Percentiles rank a stretch among this genome's conserved stretches.
Evolutionary conservation across 1,140 invertebrate species (phyloP).

Genomic region (Lasioglossum baleicum): DNA sequence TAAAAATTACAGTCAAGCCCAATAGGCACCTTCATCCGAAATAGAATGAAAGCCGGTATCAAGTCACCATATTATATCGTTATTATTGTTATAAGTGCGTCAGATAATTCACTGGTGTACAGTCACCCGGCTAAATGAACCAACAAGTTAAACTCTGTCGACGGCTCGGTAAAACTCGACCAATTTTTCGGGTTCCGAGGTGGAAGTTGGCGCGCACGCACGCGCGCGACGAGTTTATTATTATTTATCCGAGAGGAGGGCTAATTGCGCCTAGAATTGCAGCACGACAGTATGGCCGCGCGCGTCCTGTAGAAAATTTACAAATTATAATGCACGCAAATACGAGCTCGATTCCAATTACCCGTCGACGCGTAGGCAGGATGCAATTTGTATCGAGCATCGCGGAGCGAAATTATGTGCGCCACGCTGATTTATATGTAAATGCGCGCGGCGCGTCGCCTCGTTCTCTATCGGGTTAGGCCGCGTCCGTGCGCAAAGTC

Average conservation of each 20-base stretch:
- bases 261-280: slow-evolving; percentile 13
- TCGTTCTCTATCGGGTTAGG: background rate
- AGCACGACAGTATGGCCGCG: background rate
- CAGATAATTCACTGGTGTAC: too few species aligned
- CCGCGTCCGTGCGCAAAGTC: background rate
- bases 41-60: too few species aligned
- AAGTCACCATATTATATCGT: too few species aligned
- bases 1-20: too few species aligned
- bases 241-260: slow-evolving; percentile 14
- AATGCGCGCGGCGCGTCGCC: background rate
- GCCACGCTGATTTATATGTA: background rate
- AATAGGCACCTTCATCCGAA: too few species aligned
- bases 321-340: slow-evolving; percentile 26
- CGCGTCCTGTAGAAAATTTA: slow-evolving; percentile 15
- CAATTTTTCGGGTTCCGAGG: too few species aligned
- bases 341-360: slow-evolving; percentile 19
- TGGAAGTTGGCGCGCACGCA: background rate
- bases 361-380: background rate
- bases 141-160: too few species aligned
- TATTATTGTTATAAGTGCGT: too few species aligned
- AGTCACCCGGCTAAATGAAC: too few species aligned
- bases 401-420: slow-evolving; percentile 3
- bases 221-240: background rate
- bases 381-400: slow-evolving; percentile 16
- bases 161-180: too few species aligned